Base-by-base conservation (phyloP, 2,797 vertebrate genomes). In the Triplophysa yarkandensis region DNA sequence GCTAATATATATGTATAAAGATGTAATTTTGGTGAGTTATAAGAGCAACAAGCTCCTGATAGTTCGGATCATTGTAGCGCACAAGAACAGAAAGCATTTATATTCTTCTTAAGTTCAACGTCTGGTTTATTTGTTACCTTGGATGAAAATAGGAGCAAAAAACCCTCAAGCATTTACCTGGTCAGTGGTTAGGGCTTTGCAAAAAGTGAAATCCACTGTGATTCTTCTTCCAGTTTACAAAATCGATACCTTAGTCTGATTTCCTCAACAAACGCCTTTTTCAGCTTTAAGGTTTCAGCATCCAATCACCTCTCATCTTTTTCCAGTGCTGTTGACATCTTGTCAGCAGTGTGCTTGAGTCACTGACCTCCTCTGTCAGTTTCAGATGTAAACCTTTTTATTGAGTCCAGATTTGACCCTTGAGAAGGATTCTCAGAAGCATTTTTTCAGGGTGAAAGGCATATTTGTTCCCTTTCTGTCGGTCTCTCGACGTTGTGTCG, bases 1-100 rank as follows among this genome's bases (percentile, higher is more conserved):
- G 0, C 62, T 67, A 74, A 67, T 74, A 74, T 63, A 63, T 65
- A 67, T 66, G 72, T 74, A 67, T 73, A 64, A 73, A 65, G 48
- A 57, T 36, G 54, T 73, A 6, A 65, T 57, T 74, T 66, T 4
- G 10, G 10, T 39, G 62, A 57, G 54, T 66, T 67, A 58, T 9
- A 58, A 46, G 43, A 25, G 39, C 52, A 48, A 58, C 63, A 74
- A 57, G 58, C 36, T 65, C 17, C 9, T 30, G 0, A 16, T 73
- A 32, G 44, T 57, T 46, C 57, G 48, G 19, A 66, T 25, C 60
- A 46, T 16, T 58, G 39, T 66, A 44, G 36, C 2, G 0, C 28
- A 4, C 7, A 1, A 64, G 8, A 63, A 32, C 28, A 34, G 32
- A 48, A 61, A 19, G 2, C 17, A 65, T 73, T 11, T 1, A 10